Conservation (phyloP, 2,888 invertebrate genomes). For the Gerosis bhagava region DNA sequence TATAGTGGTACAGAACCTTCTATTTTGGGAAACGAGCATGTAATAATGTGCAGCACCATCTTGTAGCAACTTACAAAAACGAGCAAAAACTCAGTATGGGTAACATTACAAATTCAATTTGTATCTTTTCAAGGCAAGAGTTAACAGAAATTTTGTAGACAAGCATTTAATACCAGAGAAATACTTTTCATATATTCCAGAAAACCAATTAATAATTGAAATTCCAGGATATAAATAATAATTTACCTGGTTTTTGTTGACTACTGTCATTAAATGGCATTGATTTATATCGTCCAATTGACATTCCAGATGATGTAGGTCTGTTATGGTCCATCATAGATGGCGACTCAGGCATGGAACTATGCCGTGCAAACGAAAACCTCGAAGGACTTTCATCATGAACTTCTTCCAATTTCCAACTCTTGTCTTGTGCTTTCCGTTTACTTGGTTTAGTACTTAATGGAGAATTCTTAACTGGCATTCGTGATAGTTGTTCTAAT, state of each 20-base stretch:
- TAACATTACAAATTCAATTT: no score
- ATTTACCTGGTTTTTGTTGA: conserved; percentile 43
- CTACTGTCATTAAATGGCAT: conserved; percentile 67
- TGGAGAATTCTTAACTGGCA: conserved; percentile 49
- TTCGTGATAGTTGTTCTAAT: conserved; percentile 65
- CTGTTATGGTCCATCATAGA: conserved; percentile 47
- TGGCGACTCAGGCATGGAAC: conserved; percentile 75
- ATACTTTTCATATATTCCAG: no score
- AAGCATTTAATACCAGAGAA: no score
- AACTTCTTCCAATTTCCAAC: conserved; percentile 58
- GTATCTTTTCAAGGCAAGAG: no score
- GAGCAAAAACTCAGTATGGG: no score
- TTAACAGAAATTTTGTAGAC: no score
- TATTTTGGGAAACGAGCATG: no score
- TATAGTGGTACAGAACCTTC: no score
- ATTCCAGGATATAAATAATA: no score
- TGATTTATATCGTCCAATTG: conserved; percentile 67
- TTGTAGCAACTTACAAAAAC: no score
- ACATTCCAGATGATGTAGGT: conserved; percentile 62
- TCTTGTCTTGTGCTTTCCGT: conserved; percentile 34
- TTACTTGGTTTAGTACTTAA: conserved; percentile 35
- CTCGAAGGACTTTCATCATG: conserved; percentile 63
- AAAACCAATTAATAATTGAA: no score
- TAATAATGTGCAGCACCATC: no score
- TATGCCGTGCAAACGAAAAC: conserved; percentile 62